These are phyloP conservation scores for Caenorhabditis wallacei DNA, from an alignment of 2,888 invertebrate genomes.

Conservation along the genomic window DNA sequence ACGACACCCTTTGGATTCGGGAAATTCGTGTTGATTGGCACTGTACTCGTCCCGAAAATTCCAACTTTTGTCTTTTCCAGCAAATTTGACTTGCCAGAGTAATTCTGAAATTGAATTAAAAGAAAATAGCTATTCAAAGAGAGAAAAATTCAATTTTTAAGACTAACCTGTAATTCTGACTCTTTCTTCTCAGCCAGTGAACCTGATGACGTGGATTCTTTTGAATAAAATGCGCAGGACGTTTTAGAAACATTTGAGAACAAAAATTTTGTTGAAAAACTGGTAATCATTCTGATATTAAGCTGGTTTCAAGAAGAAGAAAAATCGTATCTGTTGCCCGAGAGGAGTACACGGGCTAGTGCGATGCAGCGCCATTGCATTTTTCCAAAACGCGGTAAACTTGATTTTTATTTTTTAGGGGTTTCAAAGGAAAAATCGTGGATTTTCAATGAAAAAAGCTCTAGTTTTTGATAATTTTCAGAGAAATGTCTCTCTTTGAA, in stretches of 20 bases:
- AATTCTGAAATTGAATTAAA: constrained; percentile 33
- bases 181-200: constrained; percentile 29
- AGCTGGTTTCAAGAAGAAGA: neutral
- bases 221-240: constrained; percentile 36
- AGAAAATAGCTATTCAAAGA: neutral
- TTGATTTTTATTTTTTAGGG: too few species aligned
- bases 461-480: neutral
- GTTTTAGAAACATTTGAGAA: constrained; percentile 7
- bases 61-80: constrained; percentile 60
- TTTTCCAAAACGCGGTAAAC: neutral
- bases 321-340: constrained; percentile 1
- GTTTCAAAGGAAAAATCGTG: too few species aligned
- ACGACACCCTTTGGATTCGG: constrained; percentile 76
- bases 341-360: constrained; percentile 41
- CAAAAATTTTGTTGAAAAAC: constrained; percentile 2
- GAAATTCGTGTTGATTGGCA: constrained; percentile 77
- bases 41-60: constrained; percentile 71
- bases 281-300: constrained; percentile 19
- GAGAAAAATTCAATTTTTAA: neutral
- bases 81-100: constrained; percentile 58
- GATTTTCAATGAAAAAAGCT: neutral
- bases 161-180: constrained; percentile 44
- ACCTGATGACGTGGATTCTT: constrained; percentile 40
- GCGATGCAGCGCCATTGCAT: constrained; percentile 13
- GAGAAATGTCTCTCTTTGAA: constrained; percentile 5